A percentile compares a stretch with the other conserved stretches of the same genome.
Conservation (phyloP, 2,113 vertebrate genomes). For the Amia ocellicauda region DNA sequence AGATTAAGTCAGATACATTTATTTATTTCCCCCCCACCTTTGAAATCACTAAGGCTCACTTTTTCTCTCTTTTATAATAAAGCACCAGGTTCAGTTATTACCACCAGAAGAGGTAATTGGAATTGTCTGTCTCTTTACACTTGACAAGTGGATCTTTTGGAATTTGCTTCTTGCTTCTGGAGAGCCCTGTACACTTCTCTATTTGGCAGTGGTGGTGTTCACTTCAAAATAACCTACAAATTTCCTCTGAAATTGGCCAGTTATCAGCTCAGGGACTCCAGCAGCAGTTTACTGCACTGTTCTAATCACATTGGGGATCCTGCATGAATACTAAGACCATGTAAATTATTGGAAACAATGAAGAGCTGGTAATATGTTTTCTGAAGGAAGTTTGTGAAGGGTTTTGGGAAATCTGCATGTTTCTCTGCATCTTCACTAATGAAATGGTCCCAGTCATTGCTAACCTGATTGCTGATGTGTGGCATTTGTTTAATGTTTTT, state of each 20-base stretch:
- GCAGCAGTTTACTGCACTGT: neutral
- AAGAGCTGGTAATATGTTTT: no score
- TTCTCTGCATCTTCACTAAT: neutral
- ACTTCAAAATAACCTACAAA: constrained; percentile 4
- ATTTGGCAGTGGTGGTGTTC: neutral
- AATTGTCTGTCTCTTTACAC: neutral
- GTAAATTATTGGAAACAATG: no score
- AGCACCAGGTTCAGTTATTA: constrained; percentile 66
- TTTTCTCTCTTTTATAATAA: constrained; percentile 42
- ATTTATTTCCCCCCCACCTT: neutral
- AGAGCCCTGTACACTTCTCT: constrained; percentile 3
- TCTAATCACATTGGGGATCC: neutral
- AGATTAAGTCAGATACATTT: neutral
- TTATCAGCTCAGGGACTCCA: neutral
- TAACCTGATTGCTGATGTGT: neutral
- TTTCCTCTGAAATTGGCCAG: neutral
- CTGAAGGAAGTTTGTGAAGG: constrained; percentile 16
- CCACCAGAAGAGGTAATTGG: constrained; percentile 60
- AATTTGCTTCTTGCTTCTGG: constrained; percentile 1
- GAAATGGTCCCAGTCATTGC: neutral
- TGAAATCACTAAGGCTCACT: constrained; percentile 20
- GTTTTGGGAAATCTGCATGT: constrained; percentile 3
- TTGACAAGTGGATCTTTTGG: constrained; percentile 2
- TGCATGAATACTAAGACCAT: neutral
- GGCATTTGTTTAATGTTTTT: neutral